These are phyloP conservation scores for Paraplagusia blochii DNA, from an alignment of 2,113 vertebrate genomes.

Conservation along the genomic window DNA sequence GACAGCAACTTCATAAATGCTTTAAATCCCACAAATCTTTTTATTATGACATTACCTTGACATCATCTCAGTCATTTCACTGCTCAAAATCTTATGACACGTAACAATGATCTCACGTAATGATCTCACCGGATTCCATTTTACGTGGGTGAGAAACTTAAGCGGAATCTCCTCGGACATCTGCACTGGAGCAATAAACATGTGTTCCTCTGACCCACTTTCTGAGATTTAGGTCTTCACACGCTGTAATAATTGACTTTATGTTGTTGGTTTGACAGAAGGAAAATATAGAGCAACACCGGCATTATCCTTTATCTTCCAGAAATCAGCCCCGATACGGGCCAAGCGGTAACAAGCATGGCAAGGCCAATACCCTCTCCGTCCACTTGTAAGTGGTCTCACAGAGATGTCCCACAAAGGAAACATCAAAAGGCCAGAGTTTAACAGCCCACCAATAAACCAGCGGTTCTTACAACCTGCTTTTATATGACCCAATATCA, in stretches of 20 bases:
- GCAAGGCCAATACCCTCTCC: neutral
- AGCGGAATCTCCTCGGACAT: no score
- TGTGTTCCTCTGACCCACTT: neutral
- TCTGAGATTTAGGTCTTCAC: neutral
- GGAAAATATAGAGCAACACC: neutral
- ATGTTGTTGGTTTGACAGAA: neutral
- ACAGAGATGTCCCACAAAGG: conserved; percentile 30
- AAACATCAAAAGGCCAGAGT: conserved; percentile 56
- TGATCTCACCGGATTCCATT: no score
- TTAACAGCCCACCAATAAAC: conserved; percentile 64
- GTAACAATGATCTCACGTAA: no score
- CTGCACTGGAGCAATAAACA: neutral
- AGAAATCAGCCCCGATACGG: neutral
- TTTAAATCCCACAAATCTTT: no score
- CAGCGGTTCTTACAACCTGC: conserved; percentile 43
- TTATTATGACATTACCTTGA: no score
- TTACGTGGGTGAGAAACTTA: no score
- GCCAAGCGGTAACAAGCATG: neutral
- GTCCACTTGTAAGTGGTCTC: conserved; percentile 24
- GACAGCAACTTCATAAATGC: no score
- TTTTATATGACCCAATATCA: conserved; percentile 61
- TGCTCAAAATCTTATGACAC: no score
- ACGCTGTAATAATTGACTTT: neutral
- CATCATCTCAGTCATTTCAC: no score
- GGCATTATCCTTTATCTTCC: neutral